Percentiles rank a stretch among this genome's conserved stretches.
These are phyloP conservation scores for Ischnura elegans DNA, from an alignment of 2,888 invertebrate species.

Conservation along the genomic window DNA sequence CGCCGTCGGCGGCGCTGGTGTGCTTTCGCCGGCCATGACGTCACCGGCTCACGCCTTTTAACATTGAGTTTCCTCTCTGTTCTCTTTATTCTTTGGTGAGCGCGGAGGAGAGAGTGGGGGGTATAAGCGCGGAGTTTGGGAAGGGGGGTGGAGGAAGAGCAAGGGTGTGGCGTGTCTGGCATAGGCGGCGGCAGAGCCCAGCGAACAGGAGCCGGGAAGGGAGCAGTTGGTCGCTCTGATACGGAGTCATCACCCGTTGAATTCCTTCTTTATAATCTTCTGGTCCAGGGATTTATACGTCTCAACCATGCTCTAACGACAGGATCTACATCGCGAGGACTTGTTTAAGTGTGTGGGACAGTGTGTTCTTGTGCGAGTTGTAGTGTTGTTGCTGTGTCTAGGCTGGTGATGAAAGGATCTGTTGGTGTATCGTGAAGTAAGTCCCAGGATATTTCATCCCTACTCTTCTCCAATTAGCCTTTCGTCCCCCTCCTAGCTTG, in stretches of 20 bases:
- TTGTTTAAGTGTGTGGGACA: conserved; percentile 42
- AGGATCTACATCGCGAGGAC: conserved; percentile 46
- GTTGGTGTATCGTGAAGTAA: conserved; percentile 65
- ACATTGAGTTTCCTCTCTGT: conserved; percentile 67
- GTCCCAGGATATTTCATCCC: conserved; percentile 14
- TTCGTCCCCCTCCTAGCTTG: neutral
- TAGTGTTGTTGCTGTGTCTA: conserved; percentile 65
- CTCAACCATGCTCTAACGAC: conserved; percentile 40
- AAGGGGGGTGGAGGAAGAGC: conserved; percentile 44
- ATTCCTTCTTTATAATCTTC: neutral
- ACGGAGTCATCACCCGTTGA: neutral
- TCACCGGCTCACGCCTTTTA: conserved; percentile 64
- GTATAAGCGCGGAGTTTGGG: conserved; percentile 20
- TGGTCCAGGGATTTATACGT: conserved; percentile 2
- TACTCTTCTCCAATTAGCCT: neutral
- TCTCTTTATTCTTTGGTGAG: conserved; percentile 61
- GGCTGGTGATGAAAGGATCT: conserved; percentile 67
- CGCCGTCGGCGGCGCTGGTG: conserved; percentile 58
- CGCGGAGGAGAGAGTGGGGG: conserved; percentile 4
- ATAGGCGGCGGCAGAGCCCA: conserved; percentile 60
- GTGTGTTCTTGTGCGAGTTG: conserved; percentile 64
- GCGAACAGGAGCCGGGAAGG: conserved; percentile 52
- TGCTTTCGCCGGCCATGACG: conserved; percentile 44
- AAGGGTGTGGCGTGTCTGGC: conserved; percentile 68
- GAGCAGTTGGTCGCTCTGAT: neutral